Percentiles rank a stretch among this genome's conserved stretches.
Conservation (phyloP, 2,888 invertebrate genomes). For the Drosophila mercatorum region DNA sequence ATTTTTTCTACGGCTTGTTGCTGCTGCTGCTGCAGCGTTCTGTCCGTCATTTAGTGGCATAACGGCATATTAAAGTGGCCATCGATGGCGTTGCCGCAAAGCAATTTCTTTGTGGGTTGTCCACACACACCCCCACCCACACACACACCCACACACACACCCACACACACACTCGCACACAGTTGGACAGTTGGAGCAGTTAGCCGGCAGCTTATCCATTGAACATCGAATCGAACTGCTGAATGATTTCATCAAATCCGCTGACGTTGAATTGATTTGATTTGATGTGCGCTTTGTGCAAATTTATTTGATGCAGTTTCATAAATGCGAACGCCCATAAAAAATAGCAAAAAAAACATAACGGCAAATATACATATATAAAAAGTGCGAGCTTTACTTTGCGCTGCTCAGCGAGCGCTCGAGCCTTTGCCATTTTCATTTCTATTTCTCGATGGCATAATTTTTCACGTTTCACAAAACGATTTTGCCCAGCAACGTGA, state of each 20-base stretch:
- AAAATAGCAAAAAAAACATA: slow-evolving; percentile 9
- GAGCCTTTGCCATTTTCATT: slow-evolving; percentile 14
- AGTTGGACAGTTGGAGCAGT: background rate
- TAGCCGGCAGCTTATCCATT: slow-evolving; percentile 28
- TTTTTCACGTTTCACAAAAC: slow-evolving; percentile 52
- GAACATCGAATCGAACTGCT: slow-evolving; percentile 38
- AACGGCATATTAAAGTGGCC: slow-evolving; percentile 57
- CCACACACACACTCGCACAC: background rate
- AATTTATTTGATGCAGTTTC: slow-evolving; percentile 71
- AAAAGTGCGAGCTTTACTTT: slow-evolving; percentile 22
- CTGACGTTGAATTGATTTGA: slow-evolving; percentile 73
- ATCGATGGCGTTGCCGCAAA: slow-evolving; percentile 44
- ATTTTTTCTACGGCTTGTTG: slow-evolving; percentile 9
- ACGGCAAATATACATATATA: background rate
- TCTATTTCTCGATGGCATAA: slow-evolving; percentile 58
- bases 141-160: background rate
- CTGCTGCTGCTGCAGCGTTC: slow-evolving; percentile 32
- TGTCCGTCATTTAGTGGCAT: slow-evolving; percentile 46
- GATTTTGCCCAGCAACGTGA: slow-evolving; percentile 20
- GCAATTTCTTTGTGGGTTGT: slow-evolving; percentile 43
- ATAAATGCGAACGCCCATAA: slow-evolving; percentile 63
- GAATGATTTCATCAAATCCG: slow-evolving; percentile 72
- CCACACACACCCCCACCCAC: background rate
- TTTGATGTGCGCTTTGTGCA: slow-evolving; percentile 73
- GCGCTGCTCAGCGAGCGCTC: background rate